These are phyloP conservation scores for Epizoanthus scotinus DNA, from an alignment of 92 coral and sea anemone genomes.

Conservation along the genomic window DNA sequence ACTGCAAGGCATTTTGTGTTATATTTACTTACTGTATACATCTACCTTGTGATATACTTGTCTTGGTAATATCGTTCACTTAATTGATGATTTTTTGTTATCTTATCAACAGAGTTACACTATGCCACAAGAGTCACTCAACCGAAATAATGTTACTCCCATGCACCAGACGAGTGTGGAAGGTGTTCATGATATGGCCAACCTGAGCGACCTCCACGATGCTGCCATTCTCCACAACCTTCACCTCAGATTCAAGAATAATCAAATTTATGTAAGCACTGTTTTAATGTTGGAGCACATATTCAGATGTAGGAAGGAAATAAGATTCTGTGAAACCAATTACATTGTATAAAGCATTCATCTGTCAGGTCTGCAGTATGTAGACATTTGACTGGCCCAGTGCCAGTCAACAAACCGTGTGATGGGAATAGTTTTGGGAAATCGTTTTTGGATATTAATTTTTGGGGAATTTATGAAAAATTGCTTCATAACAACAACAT, in stretches of 20 bases:
- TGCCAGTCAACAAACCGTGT: too few relatives aligned
- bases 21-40: neutral
- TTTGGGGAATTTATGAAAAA: too few relatives aligned
- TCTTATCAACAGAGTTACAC: conserved; percentile 59
- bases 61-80: neutral
- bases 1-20: neutral
- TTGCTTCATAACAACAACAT: too few relatives aligned
- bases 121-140: conserved; percentile 79
- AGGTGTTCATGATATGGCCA: conserved; percentile 99
- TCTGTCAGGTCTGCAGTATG: too few relatives aligned
- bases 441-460: too few relatives aligned
- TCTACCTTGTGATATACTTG: neutral
- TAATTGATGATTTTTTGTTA: neutral
- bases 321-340: too few relatives aligned
- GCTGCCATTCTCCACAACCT: conserved; percentile 96
- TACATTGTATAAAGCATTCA: too few relatives aligned
- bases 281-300: neutral
- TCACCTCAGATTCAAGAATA: conserved; percentile 83
- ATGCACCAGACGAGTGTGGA: conserved; percentile 95
- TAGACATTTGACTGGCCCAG: too few relatives aligned
- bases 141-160: conserved; percentile 74
- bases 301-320: too few relatives aligned
- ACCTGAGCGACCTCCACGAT: conserved; percentile 95
- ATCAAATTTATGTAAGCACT: conserved; percentile 88
- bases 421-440: too few relatives aligned